phyloP scores from a whole-genome alignment of 2,797 vertebrate genomes.

The Lateolabrax maculatus region DNA sequence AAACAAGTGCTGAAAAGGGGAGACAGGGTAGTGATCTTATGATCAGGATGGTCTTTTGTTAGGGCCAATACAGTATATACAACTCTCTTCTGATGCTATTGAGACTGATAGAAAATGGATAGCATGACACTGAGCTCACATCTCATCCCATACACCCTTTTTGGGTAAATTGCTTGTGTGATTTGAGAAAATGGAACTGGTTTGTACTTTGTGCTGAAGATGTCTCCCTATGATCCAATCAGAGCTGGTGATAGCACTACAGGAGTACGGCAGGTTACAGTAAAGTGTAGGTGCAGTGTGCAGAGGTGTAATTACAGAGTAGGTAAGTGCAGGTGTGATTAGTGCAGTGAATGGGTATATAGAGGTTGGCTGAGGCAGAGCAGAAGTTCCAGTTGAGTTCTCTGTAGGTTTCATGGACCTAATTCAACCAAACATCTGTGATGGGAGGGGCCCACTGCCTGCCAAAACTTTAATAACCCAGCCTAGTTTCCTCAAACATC shows the following conservation, averaged over 20 bases:
- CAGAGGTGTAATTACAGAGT: conserved; percentile 24
- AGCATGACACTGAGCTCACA: conserved; percentile 18
- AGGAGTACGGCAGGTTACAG: conserved; percentile 24
- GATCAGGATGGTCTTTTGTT: conserved; percentile 12
- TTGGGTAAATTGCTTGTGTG: conserved; percentile 44
- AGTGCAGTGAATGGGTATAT: neutral
- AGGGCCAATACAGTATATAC: neutral
- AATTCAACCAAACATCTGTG: conserved; percentile 56
- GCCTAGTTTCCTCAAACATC: conserved; percentile 38
- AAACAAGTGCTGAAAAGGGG: neutral
- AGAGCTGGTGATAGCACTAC: conserved; percentile 11
- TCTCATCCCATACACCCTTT: conserved; percentile 44
- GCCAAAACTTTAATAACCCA: conserved; percentile 29
- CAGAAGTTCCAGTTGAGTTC: conserved; percentile 19
- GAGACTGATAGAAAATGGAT: conserved; percentile 43
- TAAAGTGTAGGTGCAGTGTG: conserved; percentile 9
- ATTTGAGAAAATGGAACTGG: conserved; percentile 49
- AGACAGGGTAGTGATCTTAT: neutral
- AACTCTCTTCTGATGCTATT: conserved; percentile 28
- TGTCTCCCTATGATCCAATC: conserved; percentile 37
- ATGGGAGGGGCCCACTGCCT: conserved; percentile 22
- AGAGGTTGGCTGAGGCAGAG: conserved; percentile 2
- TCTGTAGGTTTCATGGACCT: conserved; percentile 41
- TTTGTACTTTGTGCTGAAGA: conserved; percentile 23
- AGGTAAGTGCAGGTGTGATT: conserved; percentile 35